Conservation (phyloP, 2,888 invertebrate species). For the Nephrotoma guestfalica region DNA sequence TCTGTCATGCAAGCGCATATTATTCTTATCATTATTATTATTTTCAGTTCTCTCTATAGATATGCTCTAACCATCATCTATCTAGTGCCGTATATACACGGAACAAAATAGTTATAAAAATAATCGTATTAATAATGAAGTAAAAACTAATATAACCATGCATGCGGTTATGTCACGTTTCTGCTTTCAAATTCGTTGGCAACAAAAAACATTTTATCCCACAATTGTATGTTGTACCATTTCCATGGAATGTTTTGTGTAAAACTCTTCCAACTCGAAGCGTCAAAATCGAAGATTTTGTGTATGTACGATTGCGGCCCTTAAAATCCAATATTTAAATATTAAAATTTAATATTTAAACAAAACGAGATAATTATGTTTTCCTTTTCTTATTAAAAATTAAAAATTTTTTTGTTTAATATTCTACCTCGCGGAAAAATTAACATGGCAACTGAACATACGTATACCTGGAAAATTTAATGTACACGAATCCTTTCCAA, state of each 20-base stretch:
- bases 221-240: neutral
- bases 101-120: neutral
- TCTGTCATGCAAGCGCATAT: neutral
- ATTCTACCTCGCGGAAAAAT: neutral
- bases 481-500: neutral
- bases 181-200: neutral
- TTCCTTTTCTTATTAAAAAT: neutral
- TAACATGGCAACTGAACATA: neutral
- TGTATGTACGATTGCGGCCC: neutral
- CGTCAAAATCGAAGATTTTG: neutral
- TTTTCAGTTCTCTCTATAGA: neutral
- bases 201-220: neutral
- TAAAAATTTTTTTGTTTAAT: neutral
- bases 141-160: neutral
- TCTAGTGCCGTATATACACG: neutral
- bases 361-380: neutral
- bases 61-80: neutral
- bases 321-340: neutral
- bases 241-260: neutral
- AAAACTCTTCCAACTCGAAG: neutral
- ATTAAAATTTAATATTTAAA: neutral
- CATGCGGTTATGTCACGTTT: neutral
- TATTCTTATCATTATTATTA: neutral
- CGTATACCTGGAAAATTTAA: neutral
- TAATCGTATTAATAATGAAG: neutral